phyloP scores from a whole-genome alignment of 2,113 vertebrate species.

The Pangasianodon gigas region DNA sequence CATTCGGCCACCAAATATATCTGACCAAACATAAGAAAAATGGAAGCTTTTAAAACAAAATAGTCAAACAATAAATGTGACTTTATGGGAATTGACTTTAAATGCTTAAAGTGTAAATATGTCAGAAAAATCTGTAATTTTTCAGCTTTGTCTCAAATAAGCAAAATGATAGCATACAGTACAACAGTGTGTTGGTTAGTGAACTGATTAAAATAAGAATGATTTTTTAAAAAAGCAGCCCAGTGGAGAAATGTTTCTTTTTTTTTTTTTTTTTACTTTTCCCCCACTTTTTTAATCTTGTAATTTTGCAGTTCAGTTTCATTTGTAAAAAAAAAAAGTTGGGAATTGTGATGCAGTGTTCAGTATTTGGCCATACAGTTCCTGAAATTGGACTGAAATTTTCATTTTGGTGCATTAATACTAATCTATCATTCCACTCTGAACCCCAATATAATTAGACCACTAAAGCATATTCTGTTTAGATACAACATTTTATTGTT shows the following conservation, averaged over 20 bases:
- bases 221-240: background rate
- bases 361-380: background rate
- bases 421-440: background rate
- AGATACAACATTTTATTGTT: slow-evolving; percentile 78
- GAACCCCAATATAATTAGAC: slow-evolving; percentile 15
- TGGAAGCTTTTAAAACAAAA: background rate
- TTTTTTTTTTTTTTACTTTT: background rate
- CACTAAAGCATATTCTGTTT: slow-evolving; percentile 49
- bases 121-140: background rate
- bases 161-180: background rate
- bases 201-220: background rate
- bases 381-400: background rate
- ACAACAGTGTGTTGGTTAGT: background rate
- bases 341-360: background rate
- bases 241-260: background rate
- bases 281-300: too few relatives aligned
- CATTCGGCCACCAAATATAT: background rate
- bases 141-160: background rate
- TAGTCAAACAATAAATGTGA: background rate
- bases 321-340: background rate
- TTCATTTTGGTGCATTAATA: background rate
- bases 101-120: background rate
- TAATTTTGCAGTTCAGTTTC: background rate
- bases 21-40: too few relatives aligned
- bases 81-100: background rate